A percentile compares a stretch with the other conserved stretches of the same genome.
phyloP scores from a whole-genome alignment of 2,113 vertebrate species.

The Albula goreensis region DNA sequence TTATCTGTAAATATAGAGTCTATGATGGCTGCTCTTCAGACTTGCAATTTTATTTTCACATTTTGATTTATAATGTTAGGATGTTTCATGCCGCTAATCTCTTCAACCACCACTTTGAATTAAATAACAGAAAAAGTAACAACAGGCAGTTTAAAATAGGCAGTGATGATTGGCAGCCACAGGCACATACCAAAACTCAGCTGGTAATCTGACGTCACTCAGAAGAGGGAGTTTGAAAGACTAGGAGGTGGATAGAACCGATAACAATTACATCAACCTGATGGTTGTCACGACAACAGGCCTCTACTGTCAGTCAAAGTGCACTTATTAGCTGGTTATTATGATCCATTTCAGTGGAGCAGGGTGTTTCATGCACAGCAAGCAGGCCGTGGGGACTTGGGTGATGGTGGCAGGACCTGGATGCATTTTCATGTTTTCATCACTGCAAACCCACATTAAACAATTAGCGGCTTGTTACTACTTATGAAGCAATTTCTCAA shows the following conservation, averaged over 20 bases:
- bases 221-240: background rate
- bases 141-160: background rate
- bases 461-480: background rate
- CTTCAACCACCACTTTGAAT: background rate
- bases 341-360: background rate
- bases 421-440: background rate
- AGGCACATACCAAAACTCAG: background rate
- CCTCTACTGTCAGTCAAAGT: background rate
- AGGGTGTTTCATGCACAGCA: background rate
- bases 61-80: too few relatives aligned
- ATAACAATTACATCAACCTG: background rate
- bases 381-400: background rate
- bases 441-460: background rate
- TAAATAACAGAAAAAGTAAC: background rate
- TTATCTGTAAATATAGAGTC: background rate
- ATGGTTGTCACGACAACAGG: background rate
- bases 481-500: background rate
- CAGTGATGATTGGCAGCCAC: background rate
- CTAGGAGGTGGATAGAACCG: background rate
- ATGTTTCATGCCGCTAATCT: too few relatives aligned
- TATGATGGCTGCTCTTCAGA: background rate
- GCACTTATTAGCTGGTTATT: background rate
- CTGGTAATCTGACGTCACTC: background rate
- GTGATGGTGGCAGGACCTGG: background rate
- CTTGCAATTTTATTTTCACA: too few relatives aligned